A percentile compares a stretch with the other conserved stretches of the same genome.
Evolutionary conservation across 2,888 invertebrate genomes (phyloP).

Genomic region (Apantesis nais): DNA sequence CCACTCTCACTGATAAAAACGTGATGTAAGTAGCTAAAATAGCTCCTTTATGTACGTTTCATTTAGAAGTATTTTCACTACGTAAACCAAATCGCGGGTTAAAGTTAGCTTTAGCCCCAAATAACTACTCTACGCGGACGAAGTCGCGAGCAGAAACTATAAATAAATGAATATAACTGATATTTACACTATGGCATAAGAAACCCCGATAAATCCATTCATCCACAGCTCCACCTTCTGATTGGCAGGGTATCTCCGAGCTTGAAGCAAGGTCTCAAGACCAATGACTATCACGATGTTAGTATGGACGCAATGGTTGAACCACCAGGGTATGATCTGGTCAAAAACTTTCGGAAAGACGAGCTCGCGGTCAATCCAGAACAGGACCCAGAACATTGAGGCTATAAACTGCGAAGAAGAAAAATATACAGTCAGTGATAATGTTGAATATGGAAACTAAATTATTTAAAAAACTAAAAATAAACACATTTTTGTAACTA

Average conservation of each 20-base stretch:
- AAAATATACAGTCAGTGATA: not conserved
- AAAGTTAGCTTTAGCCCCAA: too few relatives aligned
- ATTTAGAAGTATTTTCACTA: too few relatives aligned
- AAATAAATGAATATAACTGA: not conserved
- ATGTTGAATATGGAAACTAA: not conserved
- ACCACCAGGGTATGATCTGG: constrained; percentile 82
- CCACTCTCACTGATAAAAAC: too few relatives aligned
- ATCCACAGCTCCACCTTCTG: constrained; percentile 60
- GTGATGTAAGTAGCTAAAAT: too few relatives aligned
- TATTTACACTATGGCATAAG: constrained; percentile 76
- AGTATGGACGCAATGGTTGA: constrained; percentile 87
- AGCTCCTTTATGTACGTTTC: too few relatives aligned
- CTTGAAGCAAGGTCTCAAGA: constrained; percentile 76
- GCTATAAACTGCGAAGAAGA: constrained; percentile 77
- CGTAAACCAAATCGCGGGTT: too few relatives aligned
- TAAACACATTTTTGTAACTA: too few relatives aligned
- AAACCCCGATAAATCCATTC: constrained; percentile 51
- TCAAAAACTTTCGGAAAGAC: constrained; percentile 84
- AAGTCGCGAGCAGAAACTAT: too few relatives aligned
- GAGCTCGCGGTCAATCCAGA: constrained; percentile 83
- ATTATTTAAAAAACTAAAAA: too few relatives aligned
- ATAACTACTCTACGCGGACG: too few relatives aligned
- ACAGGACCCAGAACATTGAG: constrained; percentile 84
- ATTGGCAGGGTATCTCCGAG: constrained; percentile 64
- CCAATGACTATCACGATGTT: constrained; percentile 78